These are phyloP conservation scores for Danio aesculapii DNA, from an alignment of 2,797 vertebrate genomes.

Conservation along the genomic window DNA sequence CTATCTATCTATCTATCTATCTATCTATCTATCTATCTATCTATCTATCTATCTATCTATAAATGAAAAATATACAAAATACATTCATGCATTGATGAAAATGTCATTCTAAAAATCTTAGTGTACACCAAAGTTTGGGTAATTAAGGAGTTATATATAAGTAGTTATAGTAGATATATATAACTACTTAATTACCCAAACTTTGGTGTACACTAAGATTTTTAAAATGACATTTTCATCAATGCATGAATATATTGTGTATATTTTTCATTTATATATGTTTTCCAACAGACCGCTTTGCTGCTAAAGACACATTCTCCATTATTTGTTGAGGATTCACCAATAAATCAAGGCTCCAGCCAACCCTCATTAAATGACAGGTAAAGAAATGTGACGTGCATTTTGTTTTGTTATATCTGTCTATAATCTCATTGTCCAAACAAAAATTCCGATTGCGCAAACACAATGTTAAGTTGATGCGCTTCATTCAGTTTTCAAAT, in stretches of 20 bases:
- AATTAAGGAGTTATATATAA: too few species aligned
- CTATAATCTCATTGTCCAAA: too few species aligned
- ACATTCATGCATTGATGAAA: too few species aligned
- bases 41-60: too few species aligned
- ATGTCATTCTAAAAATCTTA: too few species aligned
- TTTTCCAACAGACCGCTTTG: slow-evolving; percentile 88
- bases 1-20: too few species aligned
- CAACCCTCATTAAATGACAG: slow-evolving; percentile 84
- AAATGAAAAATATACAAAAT: too few species aligned
- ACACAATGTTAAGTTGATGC: background rate
- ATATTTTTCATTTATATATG: background rate
- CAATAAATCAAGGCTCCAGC: slow-evolving; percentile 79
- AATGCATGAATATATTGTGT: background rate
- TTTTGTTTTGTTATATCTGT: background rate
- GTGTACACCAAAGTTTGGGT: too few species aligned
- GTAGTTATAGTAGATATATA: too few species aligned
- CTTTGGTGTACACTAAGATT: background rate
- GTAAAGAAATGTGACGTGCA: slow-evolving; percentile 69
- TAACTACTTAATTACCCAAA: background rate
- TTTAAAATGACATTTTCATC: background rate
- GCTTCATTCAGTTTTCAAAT: slow-evolving; percentile 79
- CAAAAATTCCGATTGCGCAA: background rate
- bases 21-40: too few species aligned
- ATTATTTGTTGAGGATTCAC: slow-evolving; percentile 85
- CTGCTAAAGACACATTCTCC: slow-evolving; percentile 95